Evolutionary conservation across 1,140 invertebrate species (phyloP), one percentile per base, ranked within the genome.

Genomic region (Drosophila sproati): DNA sequence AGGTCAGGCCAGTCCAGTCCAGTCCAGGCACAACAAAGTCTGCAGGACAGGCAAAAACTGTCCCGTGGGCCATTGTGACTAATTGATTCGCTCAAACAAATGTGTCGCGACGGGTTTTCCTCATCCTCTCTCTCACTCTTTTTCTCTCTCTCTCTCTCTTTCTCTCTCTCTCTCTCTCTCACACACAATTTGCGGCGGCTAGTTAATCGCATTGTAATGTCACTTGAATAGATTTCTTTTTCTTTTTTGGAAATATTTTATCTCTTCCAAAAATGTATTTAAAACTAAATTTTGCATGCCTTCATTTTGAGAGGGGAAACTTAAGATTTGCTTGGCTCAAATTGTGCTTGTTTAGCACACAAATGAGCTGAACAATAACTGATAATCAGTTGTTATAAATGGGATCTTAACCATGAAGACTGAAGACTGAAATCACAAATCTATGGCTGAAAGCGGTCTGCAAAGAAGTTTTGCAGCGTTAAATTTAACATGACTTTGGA

Each of bases 51-150:
- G 31, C 50, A 55, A 35, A 61, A 70, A 74, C 69, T 64, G 67
- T 81, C 76, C 79, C 66, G 55, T 71, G 69, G 83, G 69, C 75
- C 70, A 80, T 89, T 73, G 83, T 89, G 77, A 88, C 83, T 88
- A 88, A 88, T 88, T 88, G 83, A 88, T 87, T 87, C 80, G 79
- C 79, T 68, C 62, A 57, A 60, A 78, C 64, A 78, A 85, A 81
- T 75, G 74, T 64, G 56, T 64, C 67, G 51, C 55, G 61, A 43
- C 39, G 39, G 10, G 47, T 67, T 62, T 37, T 66, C 50, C 47
- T 62, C 72, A 34, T 34, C 62, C 56, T 63, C 34, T 10, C 45
- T 63, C 6, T 8, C 31, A 59, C 54, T 63, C 32, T 60, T n/a
- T 47, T 2, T 50, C 5, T 28, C 47, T 20, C 20, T 20, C 20